Evolutionary conservation across 2,888 invertebrate genomes (phyloP).

Genomic region (Phoenoteleia sp.): DNA sequence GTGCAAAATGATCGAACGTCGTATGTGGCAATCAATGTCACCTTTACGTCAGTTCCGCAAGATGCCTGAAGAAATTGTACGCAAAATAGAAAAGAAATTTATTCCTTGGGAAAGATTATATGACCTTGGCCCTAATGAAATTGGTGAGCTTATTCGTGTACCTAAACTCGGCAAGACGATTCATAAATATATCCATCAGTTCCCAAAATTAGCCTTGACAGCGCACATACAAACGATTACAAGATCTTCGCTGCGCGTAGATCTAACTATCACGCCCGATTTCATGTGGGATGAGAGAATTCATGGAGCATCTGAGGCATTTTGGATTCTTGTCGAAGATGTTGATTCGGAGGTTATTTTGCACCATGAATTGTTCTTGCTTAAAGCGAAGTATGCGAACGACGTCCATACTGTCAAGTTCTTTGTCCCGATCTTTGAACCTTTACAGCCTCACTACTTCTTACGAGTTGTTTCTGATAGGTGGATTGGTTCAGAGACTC

Average conservation of each 20-base stretch:
- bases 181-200: slow-evolving; percentile 98
- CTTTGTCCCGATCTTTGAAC: slow-evolving; percentile 99
- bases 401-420: slow-evolving; percentile 99
- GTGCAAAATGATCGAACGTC: slow-evolving; percentile 99
- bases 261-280: slow-evolving; percentile 99
- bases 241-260: slow-evolving; percentile 96
- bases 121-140: slow-evolving; percentile 98
- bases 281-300: slow-evolving; percentile 99
- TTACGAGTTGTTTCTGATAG: slow-evolving; percentile 96
- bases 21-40: slow-evolving; percentile 99
- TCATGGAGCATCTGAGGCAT: slow-evolving; percentile 93
- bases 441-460: slow-evolving; percentile 99
- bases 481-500: slow-evolving; percentile 98
- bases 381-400: slow-evolving; percentile 97
- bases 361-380: slow-evolving; percentile 96
- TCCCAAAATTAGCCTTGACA: slow-evolving; percentile 98
- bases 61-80: slow-evolving; percentile 98
- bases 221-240: slow-evolving; percentile 99
- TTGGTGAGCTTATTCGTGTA: slow-evolving; percentile 96
- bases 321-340: slow-evolving; percentile 96
- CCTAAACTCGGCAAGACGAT: slow-evolving; percentile 98
- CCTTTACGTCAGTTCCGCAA: slow-evolving; percentile 98
- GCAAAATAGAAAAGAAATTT: slow-evolving; percentile 99
- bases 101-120: slow-evolving; percentile 98
- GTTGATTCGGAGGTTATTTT: slow-evolving; percentile 96